Percentiles rank a stretch among this genome's conserved stretches.
Evolutionary conservation across 2,797 vertebrate genomes (phyloP).

Genomic region (Bradypodion ventrale): DNA sequence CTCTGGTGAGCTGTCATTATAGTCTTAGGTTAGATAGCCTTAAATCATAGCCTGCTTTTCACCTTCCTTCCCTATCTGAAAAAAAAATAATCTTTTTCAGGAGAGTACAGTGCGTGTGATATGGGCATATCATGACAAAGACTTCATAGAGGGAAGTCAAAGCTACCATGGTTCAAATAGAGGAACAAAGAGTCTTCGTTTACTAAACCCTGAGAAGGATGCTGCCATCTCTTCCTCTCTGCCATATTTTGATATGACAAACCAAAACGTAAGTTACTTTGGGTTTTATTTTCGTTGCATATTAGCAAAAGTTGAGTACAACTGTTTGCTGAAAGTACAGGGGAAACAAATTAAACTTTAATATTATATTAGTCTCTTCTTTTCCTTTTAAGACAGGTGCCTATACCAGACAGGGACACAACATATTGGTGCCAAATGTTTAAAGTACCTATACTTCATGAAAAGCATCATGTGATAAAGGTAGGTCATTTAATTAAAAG

Average conservation of each 20-base stretch:
- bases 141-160: slow-evolving; percentile 77
- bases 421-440: slow-evolving; percentile 91
- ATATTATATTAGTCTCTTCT: slow-evolving; percentile 40
- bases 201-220: slow-evolving; percentile 80
- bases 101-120: slow-evolving; percentile 85
- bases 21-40: not conserved
- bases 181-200: slow-evolving; percentile 83
- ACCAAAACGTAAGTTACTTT: slow-evolving; percentile 82
- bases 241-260: slow-evolving; percentile 78
- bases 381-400: slow-evolving; percentile 83
- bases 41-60: not conserved
- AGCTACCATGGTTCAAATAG: slow-evolving; percentile 83
- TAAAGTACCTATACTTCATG: slow-evolving; percentile 80
- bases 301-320: not conserved
- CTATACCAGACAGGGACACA: slow-evolving; percentile 85
- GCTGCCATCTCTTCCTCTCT: slow-evolving; percentile 59
- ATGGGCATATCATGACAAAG: slow-evolving; percentile 85
- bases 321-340: not conserved
- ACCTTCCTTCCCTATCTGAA: not conserved
- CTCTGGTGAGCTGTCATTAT: not conserved
- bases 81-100: slow-evolving; percentile 64
- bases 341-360: slow-evolving; percentile 39
- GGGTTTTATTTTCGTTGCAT: slow-evolving; percentile 23
- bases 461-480: slow-evolving; percentile 85
- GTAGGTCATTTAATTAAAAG: slow-evolving; percentile 69